Conservation (phyloP, 2,113 vertebrate genomes). For the Pungitius pungitius region DNA sequence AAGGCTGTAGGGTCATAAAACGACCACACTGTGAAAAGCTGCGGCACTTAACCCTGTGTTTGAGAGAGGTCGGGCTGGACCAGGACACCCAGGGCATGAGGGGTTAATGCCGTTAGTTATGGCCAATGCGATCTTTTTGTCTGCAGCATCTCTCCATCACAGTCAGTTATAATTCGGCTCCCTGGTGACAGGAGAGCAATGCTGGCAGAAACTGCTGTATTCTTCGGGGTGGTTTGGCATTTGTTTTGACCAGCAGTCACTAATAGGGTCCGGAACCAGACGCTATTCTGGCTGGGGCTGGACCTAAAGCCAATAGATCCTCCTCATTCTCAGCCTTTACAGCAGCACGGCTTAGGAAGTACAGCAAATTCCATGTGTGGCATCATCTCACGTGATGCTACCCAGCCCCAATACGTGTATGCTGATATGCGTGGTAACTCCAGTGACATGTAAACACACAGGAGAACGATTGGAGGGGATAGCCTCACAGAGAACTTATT, state of each 20-base stretch:
- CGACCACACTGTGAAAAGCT: neutral
- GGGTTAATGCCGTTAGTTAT: constrained; percentile 49
- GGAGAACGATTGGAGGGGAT: no score
- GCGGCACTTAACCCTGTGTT: constrained; percentile 32
- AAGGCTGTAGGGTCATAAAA: constrained; percentile 15
- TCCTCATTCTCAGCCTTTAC: no score
- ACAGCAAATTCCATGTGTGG: no score
- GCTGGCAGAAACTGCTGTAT: constrained; percentile 11
- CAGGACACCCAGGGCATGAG: constrained; percentile 28
- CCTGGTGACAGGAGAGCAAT: constrained; percentile 15
- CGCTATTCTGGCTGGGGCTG: no score
- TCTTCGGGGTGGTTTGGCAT: neutral
- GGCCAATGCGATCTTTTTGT: constrained; percentile 23
- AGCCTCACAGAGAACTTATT: no score
- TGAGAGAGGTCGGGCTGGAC: constrained; percentile 42
- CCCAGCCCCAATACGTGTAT: no score
- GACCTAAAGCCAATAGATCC: no score
- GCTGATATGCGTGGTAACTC: no score
- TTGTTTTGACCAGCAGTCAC: neutral
- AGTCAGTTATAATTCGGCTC: constrained; percentile 8
- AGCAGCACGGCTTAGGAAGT: no score
- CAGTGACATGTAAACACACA: no score
- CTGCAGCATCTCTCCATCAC: constrained; percentile 10
- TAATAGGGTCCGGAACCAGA: no score
- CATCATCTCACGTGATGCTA: no score